These are phyloP conservation scores for Acomys russatus DNA, from an alignment of 2,797 vertebrate species.

Conservation along the genomic window DNA sequence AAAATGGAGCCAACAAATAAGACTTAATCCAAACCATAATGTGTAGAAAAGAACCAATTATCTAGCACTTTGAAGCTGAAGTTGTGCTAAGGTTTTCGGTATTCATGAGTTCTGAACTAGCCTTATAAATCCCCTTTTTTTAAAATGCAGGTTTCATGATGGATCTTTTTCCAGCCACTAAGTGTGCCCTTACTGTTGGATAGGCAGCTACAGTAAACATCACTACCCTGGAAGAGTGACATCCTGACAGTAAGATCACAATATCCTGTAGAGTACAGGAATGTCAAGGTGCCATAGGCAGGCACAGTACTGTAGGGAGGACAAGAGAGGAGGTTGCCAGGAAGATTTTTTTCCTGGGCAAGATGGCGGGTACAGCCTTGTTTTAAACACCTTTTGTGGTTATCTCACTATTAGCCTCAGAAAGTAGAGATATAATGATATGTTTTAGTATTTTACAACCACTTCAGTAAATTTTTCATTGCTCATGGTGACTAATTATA, in stretches of 20 bases:
- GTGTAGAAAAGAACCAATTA: neutral
- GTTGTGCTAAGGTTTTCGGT: neutral
- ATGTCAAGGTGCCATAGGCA: neutral
- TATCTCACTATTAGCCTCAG: neutral
- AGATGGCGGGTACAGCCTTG: fast-evolving
- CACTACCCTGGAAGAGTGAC: neutral
- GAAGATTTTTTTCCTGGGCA: neutral
- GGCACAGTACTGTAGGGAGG: fast-evolving
- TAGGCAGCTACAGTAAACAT: neutral
- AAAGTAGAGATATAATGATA: neutral
- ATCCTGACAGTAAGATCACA: neutral
- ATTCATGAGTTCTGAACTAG: neutral
- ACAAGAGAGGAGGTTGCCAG: neutral
- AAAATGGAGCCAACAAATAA: neutral
- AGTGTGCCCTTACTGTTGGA: neutral
- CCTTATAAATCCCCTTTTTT: neutral
- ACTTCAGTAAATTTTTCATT: neutral
- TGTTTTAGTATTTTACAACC: neutral
- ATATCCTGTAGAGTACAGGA: neutral
- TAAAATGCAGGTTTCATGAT: neutral
- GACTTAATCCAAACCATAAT: neutral
- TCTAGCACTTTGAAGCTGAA: neutral
- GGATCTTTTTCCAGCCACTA: neutral
- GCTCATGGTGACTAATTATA: neutral
- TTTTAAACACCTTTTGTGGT: neutral